Evolutionary conservation across 1,140 invertebrate species (phyloP).

Genomic region (Panulirus ornatus): DNA sequence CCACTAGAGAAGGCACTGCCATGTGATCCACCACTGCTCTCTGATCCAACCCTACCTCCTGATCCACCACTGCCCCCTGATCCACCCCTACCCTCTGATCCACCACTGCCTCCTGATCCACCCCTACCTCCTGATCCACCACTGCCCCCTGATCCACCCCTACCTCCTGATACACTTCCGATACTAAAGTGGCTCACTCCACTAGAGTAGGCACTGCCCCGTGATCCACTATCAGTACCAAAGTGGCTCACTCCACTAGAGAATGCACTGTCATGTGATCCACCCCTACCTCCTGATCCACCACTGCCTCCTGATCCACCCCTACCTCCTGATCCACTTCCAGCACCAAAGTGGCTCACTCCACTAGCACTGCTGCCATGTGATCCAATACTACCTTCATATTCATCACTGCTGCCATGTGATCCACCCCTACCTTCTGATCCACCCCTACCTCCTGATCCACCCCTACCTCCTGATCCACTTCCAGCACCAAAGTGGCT

Average conservation of each 20-base stretch:
- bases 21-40: constrained; percentile 40
- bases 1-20: too few species aligned
- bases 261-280: neutral
- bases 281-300: neutral
- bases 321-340: constrained; percentile 5
- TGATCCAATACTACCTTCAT: neutral
- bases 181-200: constrained; percentile 25
- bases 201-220: constrained; percentile 14
- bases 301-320: constrained; percentile 11
- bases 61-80: constrained; percentile 31
- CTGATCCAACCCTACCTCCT: too few species aligned
- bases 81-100: constrained; percentile 12
- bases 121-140: neutral
- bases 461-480: constrained; percentile 46
- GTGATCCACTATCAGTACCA: neutral
- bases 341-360: neutral
- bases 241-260: constrained; percentile 18
- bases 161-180: constrained; percentile 36
- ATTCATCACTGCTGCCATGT: constrained; percentile 13
- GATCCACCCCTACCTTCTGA: constrained; percentile 16
- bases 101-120: constrained; percentile 48
- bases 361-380: neutral
- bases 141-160: constrained; percentile 13
- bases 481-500: too few species aligned
- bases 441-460: constrained; percentile 33